Base-by-base conservation (phyloP, 2,113 vertebrate species). In the Melanotaenia duboulayi region DNA sequence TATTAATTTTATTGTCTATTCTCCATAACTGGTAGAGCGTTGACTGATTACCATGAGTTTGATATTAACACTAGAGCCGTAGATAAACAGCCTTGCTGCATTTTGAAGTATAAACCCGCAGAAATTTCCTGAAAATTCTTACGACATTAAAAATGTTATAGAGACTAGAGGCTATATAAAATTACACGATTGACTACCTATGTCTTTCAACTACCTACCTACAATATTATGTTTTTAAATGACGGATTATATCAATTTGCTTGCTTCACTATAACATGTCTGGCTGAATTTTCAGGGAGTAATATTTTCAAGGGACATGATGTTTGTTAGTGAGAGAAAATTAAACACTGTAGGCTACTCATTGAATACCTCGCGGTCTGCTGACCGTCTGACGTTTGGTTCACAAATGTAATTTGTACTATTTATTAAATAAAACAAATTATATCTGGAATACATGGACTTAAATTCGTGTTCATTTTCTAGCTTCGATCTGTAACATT, bases 341-440 rank as follows among this genome's bases (percentile, higher is more conserved):
- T 68, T 35, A 79, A 88, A 91, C 87, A 92, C 87, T 93, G 90
- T 91, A 93, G 92, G 90, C 74, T 96, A 93, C 94, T 94, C 95
- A 94, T 95, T 91, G 92, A 95, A 96, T 98, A 99, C 97, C 96
- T 98, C 97, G 94, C 94, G 95, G 94, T 95, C 95, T 95, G 93
- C 90, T 92, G 96, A 94, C 95, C 96, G 95, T 95, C 93, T 83
- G 81, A 87, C 76, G 81, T 95, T 96, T 93, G 94, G 92, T 96
- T 95, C 87, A 86, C 83, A 95, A 92, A 95, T 95, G 82, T 95
- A 95, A 96, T 95, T 96, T 97, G 96, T 97, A 97, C 93, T 94
- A 97, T 97, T 97, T 98, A 98, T 97, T 95, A 93, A 96, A 96
- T 91, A 94, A 94, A 91, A 84, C 84, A 89, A 90, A 91, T 91